Evolutionary conservation across 35 echinoderm and acorn worm genomes (phyloP).

Genomic region (Amphiura filiformis): DNA sequence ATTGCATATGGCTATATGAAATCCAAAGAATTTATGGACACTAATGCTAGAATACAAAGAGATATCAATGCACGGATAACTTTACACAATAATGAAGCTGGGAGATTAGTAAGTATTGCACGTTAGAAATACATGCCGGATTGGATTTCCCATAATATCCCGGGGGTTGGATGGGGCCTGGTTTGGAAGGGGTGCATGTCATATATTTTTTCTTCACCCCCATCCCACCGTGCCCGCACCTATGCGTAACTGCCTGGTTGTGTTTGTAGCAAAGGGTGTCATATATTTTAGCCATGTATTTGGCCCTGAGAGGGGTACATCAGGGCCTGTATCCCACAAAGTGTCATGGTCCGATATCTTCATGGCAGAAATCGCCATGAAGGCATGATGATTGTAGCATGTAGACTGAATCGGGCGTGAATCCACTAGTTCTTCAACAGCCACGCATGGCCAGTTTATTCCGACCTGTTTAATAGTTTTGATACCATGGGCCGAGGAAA

Average conservation of each 20-base stretch:
- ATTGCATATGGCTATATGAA: conserved; percentile 85
- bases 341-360: too few species aligned
- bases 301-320: too few species aligned
- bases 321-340: too few species aligned
- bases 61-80: conserved; percentile 89
- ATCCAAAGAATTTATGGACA: conserved; percentile 94
- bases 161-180: not conserved
- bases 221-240: not conserved
- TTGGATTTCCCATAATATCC: not conserved
- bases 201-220: not conserved
- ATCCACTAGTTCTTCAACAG: too few species aligned
- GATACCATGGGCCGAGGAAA: too few species aligned
- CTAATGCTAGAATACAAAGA: conserved; percentile 59
- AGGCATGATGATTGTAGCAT: too few species aligned
- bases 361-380: too few species aligned
- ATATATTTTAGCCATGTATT: not conserved
- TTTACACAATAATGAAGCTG: conserved; percentile 93
- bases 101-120: conserved; percentile 66
- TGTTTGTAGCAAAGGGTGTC: not conserved
- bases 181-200: not conserved
- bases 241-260: not conserved
- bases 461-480: too few species aligned
- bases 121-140: not conserved
- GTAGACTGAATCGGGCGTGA: too few species aligned
- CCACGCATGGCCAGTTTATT: too few species aligned